Conservation (phyloP, 53 echinoderm and acorn worm genomes). For the Henricia sp. region DNA sequence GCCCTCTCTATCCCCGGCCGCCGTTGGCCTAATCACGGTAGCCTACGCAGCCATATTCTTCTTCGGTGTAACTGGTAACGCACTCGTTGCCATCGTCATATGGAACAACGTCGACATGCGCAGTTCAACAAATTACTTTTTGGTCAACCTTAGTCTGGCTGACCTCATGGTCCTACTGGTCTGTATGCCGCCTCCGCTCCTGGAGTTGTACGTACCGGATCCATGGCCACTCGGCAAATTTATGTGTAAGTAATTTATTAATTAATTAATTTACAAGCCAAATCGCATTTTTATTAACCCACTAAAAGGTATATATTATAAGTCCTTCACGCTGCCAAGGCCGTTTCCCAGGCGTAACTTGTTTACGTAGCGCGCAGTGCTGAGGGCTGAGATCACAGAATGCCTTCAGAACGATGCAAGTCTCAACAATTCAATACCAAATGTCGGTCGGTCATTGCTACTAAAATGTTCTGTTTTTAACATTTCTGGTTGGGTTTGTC, state of each 20-base stretch:
- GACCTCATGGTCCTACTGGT: slow-evolving; percentile 91
- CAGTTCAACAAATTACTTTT: slow-evolving; percentile 94
- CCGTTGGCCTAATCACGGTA: slow-evolving; percentile 48
- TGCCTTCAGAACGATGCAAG: no score
- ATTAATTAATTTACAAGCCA: no score
- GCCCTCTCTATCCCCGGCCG: neutral
- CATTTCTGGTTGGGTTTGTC: no score
- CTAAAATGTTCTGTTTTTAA: no score
- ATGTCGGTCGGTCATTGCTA: no score
- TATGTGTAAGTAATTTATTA: slow-evolving; percentile 99
- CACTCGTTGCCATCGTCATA: slow-evolving; percentile 85
- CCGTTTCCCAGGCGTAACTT: no score
- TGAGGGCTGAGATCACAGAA: no score
- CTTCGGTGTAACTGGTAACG: slow-evolving; percentile 88
- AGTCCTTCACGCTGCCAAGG: no score
- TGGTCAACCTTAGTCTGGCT: slow-evolving; percentile 90
- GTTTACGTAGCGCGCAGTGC: no score
- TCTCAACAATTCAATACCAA: no score
- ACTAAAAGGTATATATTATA: no score
- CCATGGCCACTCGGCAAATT: slow-evolving; percentile 80
- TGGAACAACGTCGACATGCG: slow-evolving; percentile 94
- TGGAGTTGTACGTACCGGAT: slow-evolving; percentile 70
- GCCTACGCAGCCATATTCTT: slow-evolving; percentile 75
- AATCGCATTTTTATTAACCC: no score
- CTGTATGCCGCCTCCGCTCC: slow-evolving; percentile 83